These are phyloP conservation scores for Boulengeromyrus knoepffleri DNA, from an alignment of 2,113 vertebrate genomes.

Conservation along the genomic window DNA sequence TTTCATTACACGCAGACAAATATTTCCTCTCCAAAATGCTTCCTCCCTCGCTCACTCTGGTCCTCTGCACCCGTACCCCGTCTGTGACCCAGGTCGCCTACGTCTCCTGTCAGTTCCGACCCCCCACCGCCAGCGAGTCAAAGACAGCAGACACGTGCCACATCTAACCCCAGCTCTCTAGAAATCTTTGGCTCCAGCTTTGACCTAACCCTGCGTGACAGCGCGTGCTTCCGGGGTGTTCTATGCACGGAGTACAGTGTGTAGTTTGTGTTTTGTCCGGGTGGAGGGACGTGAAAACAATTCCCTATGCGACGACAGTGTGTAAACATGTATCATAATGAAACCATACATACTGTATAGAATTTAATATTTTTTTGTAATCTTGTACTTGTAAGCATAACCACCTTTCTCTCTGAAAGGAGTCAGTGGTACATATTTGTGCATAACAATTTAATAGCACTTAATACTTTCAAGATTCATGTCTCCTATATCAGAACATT, in stretches of 20 bases:
- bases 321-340: constrained; percentile 16
- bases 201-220: neutral
- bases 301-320: neutral
- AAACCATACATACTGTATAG: constrained; percentile 28
- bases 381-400: constrained; percentile 55
- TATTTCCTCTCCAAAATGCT: neutral
- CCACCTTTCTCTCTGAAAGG: constrained; percentile 65
- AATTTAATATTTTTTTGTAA: constrained; percentile 28
- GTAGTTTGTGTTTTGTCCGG: neutral
- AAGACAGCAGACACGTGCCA: neutral
- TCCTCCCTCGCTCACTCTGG: neutral
- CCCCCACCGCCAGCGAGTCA: neutral
- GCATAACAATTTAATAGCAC: constrained; percentile 67
- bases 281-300: neutral
- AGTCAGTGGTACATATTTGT: constrained; percentile 69
- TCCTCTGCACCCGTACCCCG: neutral
- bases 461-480: constrained; percentile 60
- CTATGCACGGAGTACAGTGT: neutral
- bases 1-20: neutral
- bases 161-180: neutral
- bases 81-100: neutral
- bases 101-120: neutral
- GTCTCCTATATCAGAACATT: constrained; percentile 55
- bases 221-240: neutral
- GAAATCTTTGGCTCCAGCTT: neutral